phyloP scores from a whole-genome alignment of 2,797 vertebrate species.

The Cirrhinus molitorella region DNA sequence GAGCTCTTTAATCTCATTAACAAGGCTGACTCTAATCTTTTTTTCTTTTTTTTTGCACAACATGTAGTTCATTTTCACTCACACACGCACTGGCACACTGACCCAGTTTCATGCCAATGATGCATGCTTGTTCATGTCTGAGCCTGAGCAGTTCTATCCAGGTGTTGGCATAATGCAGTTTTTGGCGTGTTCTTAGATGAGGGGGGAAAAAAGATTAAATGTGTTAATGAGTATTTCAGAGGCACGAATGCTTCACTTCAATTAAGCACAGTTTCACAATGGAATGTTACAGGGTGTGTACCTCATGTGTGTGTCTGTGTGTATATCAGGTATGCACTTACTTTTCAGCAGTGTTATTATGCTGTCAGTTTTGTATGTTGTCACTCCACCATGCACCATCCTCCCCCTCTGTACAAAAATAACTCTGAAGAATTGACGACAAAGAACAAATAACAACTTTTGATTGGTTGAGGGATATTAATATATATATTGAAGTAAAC shows the following conservation, averaged over 20 bases:
- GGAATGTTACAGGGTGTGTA: constrained; percentile 40
- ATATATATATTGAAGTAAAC: no score
- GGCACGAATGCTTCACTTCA: neutral
- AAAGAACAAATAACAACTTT: neutral
- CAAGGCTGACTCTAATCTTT: neutral
- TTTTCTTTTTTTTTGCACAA: constrained; percentile 17
- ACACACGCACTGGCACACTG: constrained; percentile 53
- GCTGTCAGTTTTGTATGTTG: constrained; percentile 17
- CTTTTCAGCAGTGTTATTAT: constrained; percentile 35
- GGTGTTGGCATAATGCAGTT: constrained; percentile 36
- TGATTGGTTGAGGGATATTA: neutral
- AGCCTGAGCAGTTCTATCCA: constrained; percentile 22
- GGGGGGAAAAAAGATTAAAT: neutral
- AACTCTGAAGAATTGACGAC: neutral
- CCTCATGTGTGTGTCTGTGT: neutral
- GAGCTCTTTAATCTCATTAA: constrained; percentile 15
- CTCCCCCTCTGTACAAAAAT: constrained; percentile 12
- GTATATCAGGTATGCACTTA: constrained; percentile 8
- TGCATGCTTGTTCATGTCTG: constrained; percentile 40
- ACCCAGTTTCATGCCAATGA: constrained; percentile 48
- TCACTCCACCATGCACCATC: neutral
- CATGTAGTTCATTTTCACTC: constrained; percentile 12
- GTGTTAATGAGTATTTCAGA: constrained; percentile 41
- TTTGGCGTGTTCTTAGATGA: constrained; percentile 30
- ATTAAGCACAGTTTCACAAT: constrained; percentile 35